Evolutionary conservation across 2,888 invertebrate genomes (phyloP).

Genomic region (Heteropelma amictum): DNA sequence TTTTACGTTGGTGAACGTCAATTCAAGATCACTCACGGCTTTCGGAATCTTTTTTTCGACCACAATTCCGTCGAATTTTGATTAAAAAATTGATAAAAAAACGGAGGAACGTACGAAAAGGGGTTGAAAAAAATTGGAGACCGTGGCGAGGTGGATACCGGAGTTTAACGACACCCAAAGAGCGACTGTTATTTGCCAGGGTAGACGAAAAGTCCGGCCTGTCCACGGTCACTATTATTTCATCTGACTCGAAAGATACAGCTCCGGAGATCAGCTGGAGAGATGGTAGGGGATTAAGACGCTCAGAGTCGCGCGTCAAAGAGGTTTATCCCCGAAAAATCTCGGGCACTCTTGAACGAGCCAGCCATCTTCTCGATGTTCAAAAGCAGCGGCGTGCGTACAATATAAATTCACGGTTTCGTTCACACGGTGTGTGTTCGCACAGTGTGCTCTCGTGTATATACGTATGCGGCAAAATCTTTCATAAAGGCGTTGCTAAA

Average conservation of each 20-base stretch:
- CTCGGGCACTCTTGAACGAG: slow-evolving; percentile 24
- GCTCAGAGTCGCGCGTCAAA: slow-evolving; percentile 44
- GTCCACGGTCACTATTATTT: slow-evolving; percentile 26
- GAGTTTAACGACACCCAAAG: slow-evolving; percentile 2
- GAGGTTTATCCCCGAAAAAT: slow-evolving; percentile 52
- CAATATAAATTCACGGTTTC: background rate
- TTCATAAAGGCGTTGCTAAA: no score
- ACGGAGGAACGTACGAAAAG: background rate
- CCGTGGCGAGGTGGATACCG: background rate
- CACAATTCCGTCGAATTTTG: no score
- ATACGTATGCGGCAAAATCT: background rate
- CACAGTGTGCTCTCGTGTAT: no score
- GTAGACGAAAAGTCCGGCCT: background rate
- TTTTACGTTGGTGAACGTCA: no score
- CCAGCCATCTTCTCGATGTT: slow-evolving; percentile 25
- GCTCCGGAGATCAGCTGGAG: slow-evolving; percentile 32
- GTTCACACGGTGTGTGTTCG: no score
- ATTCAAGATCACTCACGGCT: no score
- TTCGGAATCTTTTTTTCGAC: no score
- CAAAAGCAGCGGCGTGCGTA: background rate
- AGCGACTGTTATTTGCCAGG: background rate
- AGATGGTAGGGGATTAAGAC: slow-evolving; percentile 38
- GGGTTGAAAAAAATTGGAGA: background rate
- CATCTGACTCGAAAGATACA: slow-evolving; percentile 33
- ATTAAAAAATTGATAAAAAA: background rate